These are phyloP conservation scores for Apamea anceps DNA, from an alignment of 2,888 invertebrate genomes.

Conservation along the genomic window DNA sequence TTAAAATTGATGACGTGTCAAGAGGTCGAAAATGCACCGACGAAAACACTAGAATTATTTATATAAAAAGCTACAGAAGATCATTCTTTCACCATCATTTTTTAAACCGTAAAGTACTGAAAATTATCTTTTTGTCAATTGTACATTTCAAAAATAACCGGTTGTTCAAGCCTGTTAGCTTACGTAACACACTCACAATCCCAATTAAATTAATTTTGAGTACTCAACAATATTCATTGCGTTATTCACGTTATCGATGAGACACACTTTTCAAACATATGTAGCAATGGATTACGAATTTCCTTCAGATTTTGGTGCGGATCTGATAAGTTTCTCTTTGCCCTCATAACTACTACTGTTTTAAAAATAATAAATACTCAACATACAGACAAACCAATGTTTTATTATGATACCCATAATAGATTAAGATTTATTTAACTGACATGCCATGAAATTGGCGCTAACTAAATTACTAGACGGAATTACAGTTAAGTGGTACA, in stretches of 20 bases:
- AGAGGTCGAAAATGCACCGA: neutral
- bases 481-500: constrained; percentile 52
- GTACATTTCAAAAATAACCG: neutral
- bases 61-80: neutral
- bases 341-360: neutral
- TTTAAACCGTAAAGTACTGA: too few relatives aligned
- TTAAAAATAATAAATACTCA: neutral
- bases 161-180: neutral
- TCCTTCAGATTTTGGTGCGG: neutral
- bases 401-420: constrained; percentile 1
- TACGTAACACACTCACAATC: neutral
- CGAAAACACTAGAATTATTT: too few relatives aligned
- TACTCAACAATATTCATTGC: neutral
- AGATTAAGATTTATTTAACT: constrained; percentile 49
- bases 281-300: neutral
- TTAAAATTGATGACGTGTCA: neutral
- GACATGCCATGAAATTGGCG: constrained; percentile 48
- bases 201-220: neutral
- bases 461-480: constrained; percentile 54
- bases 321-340: neutral
- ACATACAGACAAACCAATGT: constrained; percentile 19
- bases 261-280: neutral
- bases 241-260: neutral
- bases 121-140: too few relatives aligned
- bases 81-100: too few relatives aligned